Percentiles rank a stretch among this genome's conserved stretches.
phyloP scores from a whole-genome alignment of 2,113 vertebrate genomes.

The Gallinago media region DNA sequence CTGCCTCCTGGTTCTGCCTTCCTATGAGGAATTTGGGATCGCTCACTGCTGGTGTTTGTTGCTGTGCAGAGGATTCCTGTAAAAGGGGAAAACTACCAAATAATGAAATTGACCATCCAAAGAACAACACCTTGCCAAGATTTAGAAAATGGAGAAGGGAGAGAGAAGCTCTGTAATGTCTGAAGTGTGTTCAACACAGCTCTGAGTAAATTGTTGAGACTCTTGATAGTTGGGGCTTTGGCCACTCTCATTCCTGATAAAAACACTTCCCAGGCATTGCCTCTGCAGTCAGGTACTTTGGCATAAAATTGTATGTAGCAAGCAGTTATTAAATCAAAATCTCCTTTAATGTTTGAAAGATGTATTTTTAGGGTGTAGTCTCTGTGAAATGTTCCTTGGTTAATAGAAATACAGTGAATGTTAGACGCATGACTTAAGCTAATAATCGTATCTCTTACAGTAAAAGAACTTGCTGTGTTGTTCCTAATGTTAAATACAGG shows the following conservation, averaged over 20 bases:
- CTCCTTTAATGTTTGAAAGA: constrained; percentile 3
- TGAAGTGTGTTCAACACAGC: not conserved
- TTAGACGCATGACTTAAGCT: not conserved
- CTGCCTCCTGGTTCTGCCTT: not conserved
- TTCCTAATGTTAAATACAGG: not conserved
- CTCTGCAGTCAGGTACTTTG: not conserved
- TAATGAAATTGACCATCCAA: not conserved
- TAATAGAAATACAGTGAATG: not conserved
- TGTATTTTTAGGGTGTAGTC: constrained; percentile 37
- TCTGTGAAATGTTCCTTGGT: constrained; percentile 39
- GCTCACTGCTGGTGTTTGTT: not conserved
- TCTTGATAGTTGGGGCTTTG: not conserved
- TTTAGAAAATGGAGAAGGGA: not conserved
- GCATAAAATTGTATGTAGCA: not conserved
- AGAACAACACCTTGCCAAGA: not conserved
- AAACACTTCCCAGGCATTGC: constrained; percentile 1
- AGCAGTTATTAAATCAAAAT: constrained; percentile 14
- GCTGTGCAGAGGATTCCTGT: not conserved
- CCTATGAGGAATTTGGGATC: not conserved
- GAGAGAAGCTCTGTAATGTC: not conserved
- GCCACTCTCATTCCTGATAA: not conserved
- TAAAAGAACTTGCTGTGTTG: constrained; percentile 7
- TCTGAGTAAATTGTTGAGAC: not conserved
- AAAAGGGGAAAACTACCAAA: not conserved
- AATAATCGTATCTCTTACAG: not conserved